phyloP scores from a whole-genome alignment of 2,797 vertebrate species.

The Adelosebastes latens region DNA sequence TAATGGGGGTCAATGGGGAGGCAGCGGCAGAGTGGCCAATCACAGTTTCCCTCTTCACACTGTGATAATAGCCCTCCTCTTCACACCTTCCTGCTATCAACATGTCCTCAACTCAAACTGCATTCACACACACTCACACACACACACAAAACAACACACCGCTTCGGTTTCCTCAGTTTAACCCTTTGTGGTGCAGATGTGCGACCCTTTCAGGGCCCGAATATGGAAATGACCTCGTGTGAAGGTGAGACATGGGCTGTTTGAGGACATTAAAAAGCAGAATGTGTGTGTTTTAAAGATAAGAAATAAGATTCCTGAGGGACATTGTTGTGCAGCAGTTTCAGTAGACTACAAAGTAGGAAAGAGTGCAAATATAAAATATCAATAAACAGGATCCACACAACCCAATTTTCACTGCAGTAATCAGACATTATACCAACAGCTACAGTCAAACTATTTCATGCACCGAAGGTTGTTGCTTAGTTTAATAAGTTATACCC shows the following conservation, averaged over 20 bases:
- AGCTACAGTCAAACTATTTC: background rate
- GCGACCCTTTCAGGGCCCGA: background rate
- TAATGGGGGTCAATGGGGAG: conserved; percentile 57
- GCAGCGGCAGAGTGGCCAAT: conserved; percentile 22
- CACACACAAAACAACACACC: background rate
- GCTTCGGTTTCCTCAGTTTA: background rate
- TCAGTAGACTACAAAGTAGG: background rate
- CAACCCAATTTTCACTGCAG: background rate
- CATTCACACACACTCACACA: conserved; percentile 17
- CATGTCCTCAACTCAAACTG: background rate
- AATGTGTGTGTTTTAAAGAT: background rate
- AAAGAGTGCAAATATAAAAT: background rate
- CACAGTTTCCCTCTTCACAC: conserved; percentile 43
- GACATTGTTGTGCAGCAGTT: background rate
- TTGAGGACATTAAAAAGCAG: background rate
- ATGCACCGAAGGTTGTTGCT: background rate
- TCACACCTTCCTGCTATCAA: conserved; percentile 49
- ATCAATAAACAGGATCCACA: background rate
- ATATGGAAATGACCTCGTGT: background rate
- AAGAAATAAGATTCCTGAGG: background rate
- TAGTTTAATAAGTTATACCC: background rate
- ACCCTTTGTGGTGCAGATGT: conserved; percentile 7
- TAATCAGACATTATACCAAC: background rate
- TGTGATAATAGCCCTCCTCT: conserved; percentile 42
- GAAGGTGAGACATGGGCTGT: background rate